Evolutionary conservation across 2,797 vertebrate species (phyloP), one percentile per base, ranked within the genome.

Genomic region (Philypnodon macrostomus): DNA sequence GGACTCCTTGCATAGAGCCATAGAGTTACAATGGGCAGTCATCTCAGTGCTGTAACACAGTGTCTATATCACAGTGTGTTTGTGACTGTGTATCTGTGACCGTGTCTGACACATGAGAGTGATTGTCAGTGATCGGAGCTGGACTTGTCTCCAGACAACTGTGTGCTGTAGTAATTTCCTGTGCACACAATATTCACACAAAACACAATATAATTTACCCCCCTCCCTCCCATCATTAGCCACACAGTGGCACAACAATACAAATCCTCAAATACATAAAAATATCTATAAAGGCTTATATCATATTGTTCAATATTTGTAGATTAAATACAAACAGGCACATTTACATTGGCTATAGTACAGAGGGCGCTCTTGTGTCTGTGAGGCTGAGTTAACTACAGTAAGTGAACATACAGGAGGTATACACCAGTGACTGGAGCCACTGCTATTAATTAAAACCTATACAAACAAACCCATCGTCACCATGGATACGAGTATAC

Each of bases 241-340:
- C 89, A 84, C 90, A 80, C 66, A 69, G 88, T 89, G 91, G 90
- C 90, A 82, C 81, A 59, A 61, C 75, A 77, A 77, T 80, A 79
- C 65, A 85, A 78, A 74, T 63, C 70, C 67, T 74, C 51, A 74
- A 63, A 80, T 60, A 72, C 31, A 57, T 67, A 53, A 38, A 65
- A 73, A 71, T 14, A 69, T 76, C 44, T 67, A 75, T 33, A 75
- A 80, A 70, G 76, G 71, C 77, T 80, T 72, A n/a, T 16, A 75
- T 63, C 46, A 64, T 53, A 74, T 34, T 68, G 26, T 56, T 65
- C 48, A 63, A 55, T 48, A 58, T 66, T 53, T 68, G 71, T 46
- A 67, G 44, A 82, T 73, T 67, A 80, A 81, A 87, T 70, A 88
- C 59, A 80, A 70, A 75, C 65, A 74, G 74, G 70, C 68, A 83